Evolutionary conservation across 30 jellyfish, hydroid and myxozoan genomes (phyloP), one percentile per base, ranked within the genome.

Genomic region (Hydractinia symbiolongicarpus): DNA sequence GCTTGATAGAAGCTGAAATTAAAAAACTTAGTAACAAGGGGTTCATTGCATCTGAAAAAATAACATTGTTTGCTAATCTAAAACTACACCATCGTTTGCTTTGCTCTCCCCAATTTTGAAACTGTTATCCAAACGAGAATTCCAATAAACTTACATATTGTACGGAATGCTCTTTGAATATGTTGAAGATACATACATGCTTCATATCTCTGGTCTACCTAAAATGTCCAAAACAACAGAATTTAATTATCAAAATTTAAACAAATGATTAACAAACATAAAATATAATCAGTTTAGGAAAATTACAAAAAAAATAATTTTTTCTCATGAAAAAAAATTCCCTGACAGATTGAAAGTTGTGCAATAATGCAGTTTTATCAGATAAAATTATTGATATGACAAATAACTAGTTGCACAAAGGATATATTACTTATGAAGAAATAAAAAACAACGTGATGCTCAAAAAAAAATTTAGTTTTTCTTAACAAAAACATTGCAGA

Each of bases 141-240:
- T 49, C 1, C 4, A 5, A 5, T 53, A 19, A 16, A 71, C 95
- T 58, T 79, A 91, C 98, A 79, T 53, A 90, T 86, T 13, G 84
- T 77, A 53, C 66, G 80, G 10, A 91, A 56, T 30, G 86, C 67
- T 60, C 82, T 86, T 81, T 91, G 98, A 8, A 91, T 84, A 21
- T 82, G 57, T 72, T 92, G 69, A 30, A 91, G 67, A 72, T 91
- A 86, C 30, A 67, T 77, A 57, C 95, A 88, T 7, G 98, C 98
- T 83, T 92, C 98, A 76, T 55, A 54, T 75, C 84, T 87, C 61
- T 92, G 98, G 70, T 92, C 98, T 55, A 92, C 90, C 98, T 92
- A 79, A 30, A 30, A 30, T 30, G 44, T 30, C 7, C 7, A 84
- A 71, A 71, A 50, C 30, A 19, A 20, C 50, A 67, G 69, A 19